phyloP scores from a whole-genome alignment of 2,888 invertebrate genomes.

The Incurvaria masculella region DNA sequence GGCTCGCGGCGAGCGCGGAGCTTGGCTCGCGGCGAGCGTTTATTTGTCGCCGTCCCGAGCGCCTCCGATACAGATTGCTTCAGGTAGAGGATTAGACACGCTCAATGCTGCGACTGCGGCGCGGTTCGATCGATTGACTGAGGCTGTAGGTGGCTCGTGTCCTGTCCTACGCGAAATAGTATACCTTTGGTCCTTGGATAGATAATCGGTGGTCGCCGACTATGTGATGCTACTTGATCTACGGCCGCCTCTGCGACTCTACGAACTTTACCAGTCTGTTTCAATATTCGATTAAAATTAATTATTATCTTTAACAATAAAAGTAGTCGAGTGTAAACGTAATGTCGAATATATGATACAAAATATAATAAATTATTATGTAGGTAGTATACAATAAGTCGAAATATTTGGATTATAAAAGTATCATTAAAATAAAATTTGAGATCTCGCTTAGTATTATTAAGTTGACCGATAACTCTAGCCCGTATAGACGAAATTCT shows the following conservation, averaged over 20 bases:
- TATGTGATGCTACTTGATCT: constrained; percentile 57
- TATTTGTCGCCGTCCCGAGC: constrained; percentile 12
- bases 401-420: constrained; percentile 52
- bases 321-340: constrained; percentile 53
- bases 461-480: constrained; percentile 30
- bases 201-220: constrained; percentile 54
- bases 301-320: constrained; percentile 54
- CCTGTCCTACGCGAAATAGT: constrained; percentile 56
- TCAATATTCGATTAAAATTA: constrained; percentile 57
- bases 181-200: constrained; percentile 57
- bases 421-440: constrained; percentile 53
- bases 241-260: constrained; percentile 55
- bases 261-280: constrained; percentile 58
- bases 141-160: constrained; percentile 39
- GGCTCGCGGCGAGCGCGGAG: constrained; percentile 17
- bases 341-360: constrained; percentile 54
- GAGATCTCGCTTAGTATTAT: constrained; percentile 56
- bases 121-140: constrained; percentile 40
- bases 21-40: constrained; percentile 16
- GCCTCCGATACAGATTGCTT: no score
- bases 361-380: constrained; percentile 53
- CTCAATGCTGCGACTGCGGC: constrained; percentile 42
- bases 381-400: constrained; percentile 44
- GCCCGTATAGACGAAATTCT: not conserved
- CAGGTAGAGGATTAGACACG: constrained; percentile 24